Evolutionary conservation across 2,888 invertebrate species (phyloP), one percentile per base, ranked within the genome.

Genomic region (Tethea ocularis): DNA sequence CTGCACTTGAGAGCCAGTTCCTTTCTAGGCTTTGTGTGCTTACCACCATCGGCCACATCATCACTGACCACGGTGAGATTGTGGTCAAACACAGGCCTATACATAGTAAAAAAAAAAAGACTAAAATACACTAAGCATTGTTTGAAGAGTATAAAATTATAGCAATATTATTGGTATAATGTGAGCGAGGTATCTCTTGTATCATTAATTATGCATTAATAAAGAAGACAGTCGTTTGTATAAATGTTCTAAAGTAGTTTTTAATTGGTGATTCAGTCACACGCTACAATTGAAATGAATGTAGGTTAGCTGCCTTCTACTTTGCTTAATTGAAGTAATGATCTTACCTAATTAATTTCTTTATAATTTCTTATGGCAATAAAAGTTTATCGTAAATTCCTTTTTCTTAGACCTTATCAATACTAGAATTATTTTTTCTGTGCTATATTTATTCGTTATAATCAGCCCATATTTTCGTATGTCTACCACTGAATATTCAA

Each of bases 231-330:
- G 67, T 71, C 74, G 66, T 72, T 75, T 67, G 68, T 74, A 72
- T 71, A 73, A 81, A 76, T 71, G 77, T 67, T 77, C 80, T 72
- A 82, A 87, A 89, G 86, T 86, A 80, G 81, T 80, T 87, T 89
- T 88, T 89, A 88, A 89, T 88, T 88, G 86, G 83, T 82, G 78
- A 83, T 78, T 78, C 84, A 81, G 78, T 77, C 75, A 73, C 84
- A 83, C 78, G 82, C 82, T 73, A 80, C 82, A 81, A 83, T 84
- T 83, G 80, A 75, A 77, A 74, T 70, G 68, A 83, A 86, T 83
- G 75, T 82, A 80, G 83, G 80, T 80, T 80, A 78, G 69, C 68
- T 74, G 75, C 70, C 69, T 73, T 59, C 68, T 69, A 57, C 64
- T 64, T 72, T 68, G 66, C 69, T 74, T 76, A 72, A 79, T 77